Base-by-base conservation (phyloP, 1,140 invertebrate genomes). In the Magallana angulata region DNA sequence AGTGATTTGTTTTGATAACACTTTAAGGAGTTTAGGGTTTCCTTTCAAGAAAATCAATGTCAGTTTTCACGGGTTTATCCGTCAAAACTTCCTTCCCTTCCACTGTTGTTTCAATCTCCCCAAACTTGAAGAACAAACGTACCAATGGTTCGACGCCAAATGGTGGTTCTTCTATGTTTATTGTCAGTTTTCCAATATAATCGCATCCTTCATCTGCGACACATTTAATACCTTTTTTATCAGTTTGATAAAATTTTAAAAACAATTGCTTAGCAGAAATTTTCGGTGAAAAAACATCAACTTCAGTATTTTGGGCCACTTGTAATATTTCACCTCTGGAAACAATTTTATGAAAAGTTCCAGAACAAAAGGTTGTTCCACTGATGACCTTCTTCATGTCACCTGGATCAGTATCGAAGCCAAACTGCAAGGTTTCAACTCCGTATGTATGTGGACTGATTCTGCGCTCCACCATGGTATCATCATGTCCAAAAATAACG, bases 61-160 rank as follows among this genome's bases (percentile, higher is more conserved):
- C 8, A 3, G 81, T 82, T 30, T 57, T 14, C 3, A 82, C 48
- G 9, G n/a, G 14, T 36, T 84, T 16, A 7, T 58, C 86, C 18
- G 83, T 82, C 3, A 14, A 18, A 56, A 60, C 57, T 18, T 87
- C 59, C 14, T 11, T 71, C 11, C 85, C 88, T 60, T 81, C 30
- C 30, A 87, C 85, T 7, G 81, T 62, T 1, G 87, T 30, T 68
- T 89, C 88, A 59, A 84, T 85, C 3, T 84, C 80, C 81, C 86
- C 80, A 76, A 87, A 89, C 1, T 62, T 82, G 12, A 89, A 56
- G 60, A 71, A 76, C 14, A 89, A 59, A 0, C 14, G 6, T 1
- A 89, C 88, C 0, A 30, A n/a, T 16, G 83, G 36, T 48, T 85
- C 58, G 16, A 80, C 36, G 36, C 86, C 88, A 36, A 62, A 62